Percentiles rank a stretch among this genome's conserved stretches.
Evolutionary conservation across 2,888 invertebrate species (phyloP).

Genomic region (Deilephila elpenor): DNA sequence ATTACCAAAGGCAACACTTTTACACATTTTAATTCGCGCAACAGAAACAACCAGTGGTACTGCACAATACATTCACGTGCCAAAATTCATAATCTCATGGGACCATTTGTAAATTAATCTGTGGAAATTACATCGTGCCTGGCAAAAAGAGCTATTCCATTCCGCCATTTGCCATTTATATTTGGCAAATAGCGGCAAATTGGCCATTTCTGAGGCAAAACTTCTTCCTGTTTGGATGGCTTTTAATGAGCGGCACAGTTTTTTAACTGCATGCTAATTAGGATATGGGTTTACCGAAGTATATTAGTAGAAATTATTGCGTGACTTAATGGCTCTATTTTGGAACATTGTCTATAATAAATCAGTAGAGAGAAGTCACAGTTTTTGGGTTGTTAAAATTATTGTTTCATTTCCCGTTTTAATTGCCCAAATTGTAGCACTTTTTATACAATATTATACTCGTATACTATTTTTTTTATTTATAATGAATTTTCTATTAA

Average conservation of each 20-base stretch:
- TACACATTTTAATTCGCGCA: constrained; percentile 8
- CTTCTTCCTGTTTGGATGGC: constrained; percentile 63
- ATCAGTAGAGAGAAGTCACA: not conserved
- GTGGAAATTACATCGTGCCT: constrained; percentile 58
- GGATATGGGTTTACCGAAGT: constrained; percentile 5
- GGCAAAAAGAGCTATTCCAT: constrained; percentile 67
- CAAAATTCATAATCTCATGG: constrained; percentile 74
- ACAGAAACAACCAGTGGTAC: not conserved
- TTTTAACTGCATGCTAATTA: constrained; percentile 27
- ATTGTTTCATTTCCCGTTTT: no score
- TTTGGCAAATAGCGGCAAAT: constrained; percentile 75
- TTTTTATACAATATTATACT: no score
- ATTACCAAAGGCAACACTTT: constrained; percentile 2
- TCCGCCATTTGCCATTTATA: constrained; percentile 66
- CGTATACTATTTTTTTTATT: no score
- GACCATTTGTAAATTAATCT: constrained; percentile 70
- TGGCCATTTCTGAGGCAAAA: constrained; percentile 69
- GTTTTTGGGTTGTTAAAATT: no score
- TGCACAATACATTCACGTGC: constrained; percentile 50
- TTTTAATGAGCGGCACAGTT: constrained; percentile 28
- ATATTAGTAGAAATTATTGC: constrained; percentile 21
- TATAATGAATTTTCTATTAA: no score
- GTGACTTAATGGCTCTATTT: not conserved
- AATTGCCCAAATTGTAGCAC: no score
- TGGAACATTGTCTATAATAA: constrained; percentile 8